Conservation (phyloP, 1,140 invertebrate genomes). For the Neelides sp. region DNA sequence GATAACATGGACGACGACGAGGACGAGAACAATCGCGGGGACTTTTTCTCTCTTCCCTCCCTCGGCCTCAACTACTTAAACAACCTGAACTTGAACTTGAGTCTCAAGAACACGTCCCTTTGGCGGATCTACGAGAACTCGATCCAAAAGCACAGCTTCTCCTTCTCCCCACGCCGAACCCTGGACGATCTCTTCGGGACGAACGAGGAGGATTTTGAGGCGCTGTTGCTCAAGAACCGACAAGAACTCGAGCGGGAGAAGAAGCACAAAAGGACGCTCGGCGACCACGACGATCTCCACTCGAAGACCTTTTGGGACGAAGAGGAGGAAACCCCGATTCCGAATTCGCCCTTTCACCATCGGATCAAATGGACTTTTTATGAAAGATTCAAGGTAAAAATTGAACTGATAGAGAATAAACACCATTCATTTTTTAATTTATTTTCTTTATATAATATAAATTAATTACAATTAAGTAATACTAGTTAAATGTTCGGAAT, state of each 20-base stretch:
- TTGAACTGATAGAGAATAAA: too few species aligned
- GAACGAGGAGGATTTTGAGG: background rate
- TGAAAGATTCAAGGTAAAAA: conserved; percentile 21
- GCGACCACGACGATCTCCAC: background rate
- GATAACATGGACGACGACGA: conserved; percentile 2
- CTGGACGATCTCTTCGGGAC: background rate
- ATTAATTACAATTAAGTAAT: background rate
- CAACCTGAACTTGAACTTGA: conserved; percentile 22
- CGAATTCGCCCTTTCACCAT: conserved; percentile 17
- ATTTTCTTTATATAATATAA: too few species aligned
- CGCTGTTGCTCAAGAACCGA: background rate
- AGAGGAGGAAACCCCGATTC: conserved; percentile 3
- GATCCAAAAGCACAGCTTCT: background rate
- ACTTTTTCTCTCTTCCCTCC: conserved; percentile 20
- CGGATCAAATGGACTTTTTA: conserved; percentile 7
- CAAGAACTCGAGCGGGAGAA: too few species aligned
- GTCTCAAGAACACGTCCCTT: conserved; percentile 18
- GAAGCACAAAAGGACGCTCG: too few species aligned
- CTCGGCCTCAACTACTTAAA: conserved; percentile 24
- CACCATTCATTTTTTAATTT: too few species aligned
- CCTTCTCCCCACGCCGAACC: background rate
- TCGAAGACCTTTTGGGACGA: background rate
- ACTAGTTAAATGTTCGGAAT: background rate
- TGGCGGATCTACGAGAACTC: conserved; percentile 28
- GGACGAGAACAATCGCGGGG: conserved; percentile 12